Conservation (phyloP, 2,797 vertebrate species). For the Tolypeutes matacus region DNA sequence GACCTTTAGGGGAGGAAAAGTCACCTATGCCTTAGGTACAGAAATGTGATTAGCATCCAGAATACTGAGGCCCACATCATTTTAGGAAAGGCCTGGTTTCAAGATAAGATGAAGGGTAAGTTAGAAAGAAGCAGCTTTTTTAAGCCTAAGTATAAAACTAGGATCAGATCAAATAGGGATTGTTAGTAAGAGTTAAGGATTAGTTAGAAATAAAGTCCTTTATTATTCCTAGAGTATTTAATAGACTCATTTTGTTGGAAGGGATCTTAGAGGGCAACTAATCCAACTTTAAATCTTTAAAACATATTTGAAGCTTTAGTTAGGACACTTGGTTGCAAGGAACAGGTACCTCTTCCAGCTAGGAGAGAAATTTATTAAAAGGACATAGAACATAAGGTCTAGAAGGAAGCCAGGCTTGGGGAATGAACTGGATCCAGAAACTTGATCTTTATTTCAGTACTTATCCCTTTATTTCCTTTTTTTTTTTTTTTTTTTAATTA, state of each 20-base stretch:
- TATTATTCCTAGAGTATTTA: slow-evolving; percentile 23
- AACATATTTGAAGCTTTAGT: neutral
- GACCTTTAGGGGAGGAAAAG: slow-evolving; percentile 46
- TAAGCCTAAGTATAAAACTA: slow-evolving; percentile 53
- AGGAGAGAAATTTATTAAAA: slow-evolving; percentile 57
- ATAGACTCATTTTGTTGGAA: neutral
- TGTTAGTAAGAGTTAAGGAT: slow-evolving; percentile 52
- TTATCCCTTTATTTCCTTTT: too few relatives aligned
- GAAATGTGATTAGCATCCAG: slow-evolving; percentile 70
- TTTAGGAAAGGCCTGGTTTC: slow-evolving; percentile 67
- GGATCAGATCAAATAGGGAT: slow-evolving; percentile 50
- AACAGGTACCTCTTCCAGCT: neutral
- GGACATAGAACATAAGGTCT: neutral
- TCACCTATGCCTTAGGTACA: slow-evolving; percentile 45
- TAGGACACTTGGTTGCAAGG: neutral
- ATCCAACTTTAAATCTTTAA: slow-evolving; percentile 18
- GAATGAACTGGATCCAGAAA: neutral
- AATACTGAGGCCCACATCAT: slow-evolving; percentile 29
- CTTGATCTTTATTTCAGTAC: slow-evolving; percentile 7
- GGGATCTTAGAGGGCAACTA: slow-evolving; percentile 21
- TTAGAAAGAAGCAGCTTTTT: slow-evolving; percentile 58
- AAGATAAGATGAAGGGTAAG: slow-evolving; percentile 72
- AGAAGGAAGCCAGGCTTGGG: neutral
- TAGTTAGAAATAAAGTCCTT: slow-evolving; percentile 27
- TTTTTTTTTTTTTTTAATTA: too few relatives aligned